Evolutionary conservation across 1,140 invertebrate species (phyloP), one percentile per base, ranked within the genome.

Genomic region (Cecropterus lyciades): DNA sequence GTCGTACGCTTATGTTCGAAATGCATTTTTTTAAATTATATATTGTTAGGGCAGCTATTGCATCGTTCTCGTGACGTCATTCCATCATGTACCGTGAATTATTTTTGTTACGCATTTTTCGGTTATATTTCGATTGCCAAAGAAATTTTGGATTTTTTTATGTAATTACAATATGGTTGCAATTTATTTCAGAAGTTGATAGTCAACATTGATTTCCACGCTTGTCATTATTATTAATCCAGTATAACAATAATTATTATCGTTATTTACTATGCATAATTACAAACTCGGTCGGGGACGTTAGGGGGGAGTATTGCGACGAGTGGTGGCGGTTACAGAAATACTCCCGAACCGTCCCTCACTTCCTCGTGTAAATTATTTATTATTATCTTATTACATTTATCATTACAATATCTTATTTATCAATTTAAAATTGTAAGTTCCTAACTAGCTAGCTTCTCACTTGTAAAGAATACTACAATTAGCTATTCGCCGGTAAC

Each of bases 391-490:
- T 52, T 78, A 82, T 81, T 75, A 77, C 73, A 78, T 74, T 30
- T 37, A 70, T 77, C 65, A 72, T 79, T 79, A 82, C 67, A 56
- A 56, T 56, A 56, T 82, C 80, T 82, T 87, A 87, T 87, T 89
- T 88, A 88, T 86, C 82, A 70, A 75, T 75, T 79, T 87, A 84
- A 87, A 87, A 80, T 84, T 84, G 77, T 87, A 89, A 91, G 89
- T 91, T 91, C 89, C 89, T 91, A 91, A 88, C 80, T 82, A 89
- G 83, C 84, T 88, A 88, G 85, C 82, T 87, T 82, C 81, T 85
- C 77, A 84, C 79, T 79, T 80, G 78, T 79, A 80, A 80, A 84
- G 70, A 72, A 70, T 59, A 45, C 70, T 63, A 72, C 78, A 73
- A 72, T 51, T 75, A 75, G 73, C 75, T 77, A 37, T 42, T 65